Evolutionary conservation across 1,140 invertebrate species (phyloP), one percentile per base, ranked within the genome.

Genomic region (Orius insidiosus): DNA sequence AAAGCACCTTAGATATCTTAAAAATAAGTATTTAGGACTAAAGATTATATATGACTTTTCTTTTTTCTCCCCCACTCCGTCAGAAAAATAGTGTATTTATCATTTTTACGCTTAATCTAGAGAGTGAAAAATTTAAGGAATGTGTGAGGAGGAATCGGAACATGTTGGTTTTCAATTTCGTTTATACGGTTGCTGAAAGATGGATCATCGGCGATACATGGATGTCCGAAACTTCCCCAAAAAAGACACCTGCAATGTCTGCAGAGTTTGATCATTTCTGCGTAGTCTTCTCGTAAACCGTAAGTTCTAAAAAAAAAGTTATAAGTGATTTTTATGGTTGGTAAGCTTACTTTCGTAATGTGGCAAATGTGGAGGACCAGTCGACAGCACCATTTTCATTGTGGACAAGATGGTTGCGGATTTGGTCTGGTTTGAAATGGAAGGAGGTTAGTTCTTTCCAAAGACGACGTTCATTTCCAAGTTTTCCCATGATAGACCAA

Each of bases 191-290:
- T 79, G 52, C 76, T 72, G 62, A 79, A 85, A 54, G 82, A 77
- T 0, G 79, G 80, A 60, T 81, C 78, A 59, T 86, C 81, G 3
- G 80, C 80, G 51, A 89, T 83, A 60, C 86, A 92, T 0, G 86
- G 86, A 62, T 92, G 87, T 0, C 87, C 87, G 37, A 85, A 71
- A 1, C 82, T 85, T 54, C 90, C 79, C 94, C 94, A 98, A 61
- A 96, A 97, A 31, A 98, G 72, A 60, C 88, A 93, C 55, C 90
- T 80, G 63, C 94, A 98, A 61, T 92, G 85, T 49, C 85, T 76
- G 63, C 94, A 98, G 35, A 97, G 67, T 37, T 89, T 86, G 50
- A 98, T 71, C 60, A 88, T 88, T 64, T 98, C 93, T 1, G 92
- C 87, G 64, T 87, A 98, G 51, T 93, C 85, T 66, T 96, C 90